Base-by-base conservation (phyloP, 2,888 invertebrate genomes). In the Pyrochroa serraticornis region DNA sequence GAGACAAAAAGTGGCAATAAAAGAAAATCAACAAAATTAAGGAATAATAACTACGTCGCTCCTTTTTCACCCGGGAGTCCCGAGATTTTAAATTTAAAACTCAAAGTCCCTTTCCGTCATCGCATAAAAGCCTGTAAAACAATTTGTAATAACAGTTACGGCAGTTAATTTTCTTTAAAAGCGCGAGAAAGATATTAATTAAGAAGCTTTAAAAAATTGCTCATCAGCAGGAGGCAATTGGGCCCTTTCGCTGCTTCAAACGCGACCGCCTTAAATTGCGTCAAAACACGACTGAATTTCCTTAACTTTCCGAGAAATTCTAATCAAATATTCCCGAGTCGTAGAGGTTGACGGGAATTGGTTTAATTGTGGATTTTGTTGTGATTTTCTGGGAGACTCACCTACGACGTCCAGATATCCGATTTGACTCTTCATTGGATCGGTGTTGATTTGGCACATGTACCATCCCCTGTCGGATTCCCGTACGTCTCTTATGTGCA, bases 391-490 rank as follows among this genome's bases (percentile, higher is more conserved):
- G n/a, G 7, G 13, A 8, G 58, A 80, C 85, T 81, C 74, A 87
- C 88, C 87, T 32, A 87, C 87, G 56, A 88, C 86, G 70, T 87
- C 84, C 53, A 88, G 77, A 75, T 84, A 86, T 48, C 87, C 86
- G 57, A 83, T 82, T 79, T 87, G 87, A 72, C 85, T 85, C 73
- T 85, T 85, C 91, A 91, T 91, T 6, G 91, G 91, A 70, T 89
- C 89, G 0, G 87, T 87, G 75, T 87, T 87, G 70, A 87, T 85
- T 80, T 87, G 90, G 75, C 91, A 91, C 90, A 90, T 90, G 80
- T 91, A 93, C 80, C 89, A 88, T 45, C 93, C 93, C 37, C 89
- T 86, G 79, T 94, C 93, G 6, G 87, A 81, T 70, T 91, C 88
- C 49, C 87, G 85, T 42, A 93, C 90, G 73, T 92, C 91, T 69